Evolutionary conservation across 2,113 vertebrate genomes (phyloP).

Genomic region (Anoplopoma fimbria): DNA sequence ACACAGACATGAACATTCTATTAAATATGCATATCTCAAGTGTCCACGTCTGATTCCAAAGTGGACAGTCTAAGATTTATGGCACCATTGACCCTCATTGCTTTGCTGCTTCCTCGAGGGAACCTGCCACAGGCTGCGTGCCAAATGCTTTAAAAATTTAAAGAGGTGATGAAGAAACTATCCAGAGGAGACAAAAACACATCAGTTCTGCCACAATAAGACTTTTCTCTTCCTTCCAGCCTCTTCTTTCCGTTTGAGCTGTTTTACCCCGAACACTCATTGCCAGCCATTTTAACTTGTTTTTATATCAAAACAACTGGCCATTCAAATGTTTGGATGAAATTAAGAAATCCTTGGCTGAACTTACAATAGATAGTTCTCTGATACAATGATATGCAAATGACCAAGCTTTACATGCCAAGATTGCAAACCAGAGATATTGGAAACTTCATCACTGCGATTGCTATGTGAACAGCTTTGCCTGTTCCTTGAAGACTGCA

Average conservation of each 20-base stretch:
- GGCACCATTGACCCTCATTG: constrained; percentile 86
- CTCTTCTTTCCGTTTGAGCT: constrained; percentile 54
- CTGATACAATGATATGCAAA: constrained; percentile 52
- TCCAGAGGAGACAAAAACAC: constrained; percentile 91
- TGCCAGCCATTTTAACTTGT: constrained; percentile 44
- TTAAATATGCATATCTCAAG: constrained; percentile 81
- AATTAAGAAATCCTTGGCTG: constrained; percentile 49
- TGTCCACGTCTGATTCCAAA: constrained; percentile 83
- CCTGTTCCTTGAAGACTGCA: constrained; percentile 8
- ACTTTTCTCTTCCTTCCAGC: constrained; percentile 70
- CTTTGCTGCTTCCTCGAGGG: constrained; percentile 89
- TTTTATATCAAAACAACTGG: constrained; percentile 5
- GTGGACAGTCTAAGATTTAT: constrained; percentile 88
- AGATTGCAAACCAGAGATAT: constrained; percentile 36
- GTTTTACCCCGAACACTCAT: constrained; percentile 42
- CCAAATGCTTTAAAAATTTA: constrained; percentile 96
- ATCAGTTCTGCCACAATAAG: constrained; percentile 80
- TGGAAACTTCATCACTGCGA: constrained; percentile 26
- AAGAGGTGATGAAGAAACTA: constrained; percentile 98
- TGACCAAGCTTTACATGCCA: constrained; percentile 38
- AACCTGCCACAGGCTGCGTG: constrained; percentile 87
- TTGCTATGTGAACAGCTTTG: constrained; percentile 24
- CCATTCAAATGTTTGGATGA: constrained; percentile 48
- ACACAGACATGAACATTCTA: constrained; percentile 58
- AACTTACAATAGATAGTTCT: constrained; percentile 28